Percentiles rank a stretch among this genome's conserved stretches.
Conservation (phyloP, 2,888 invertebrate species). For the Sarcophaga caerulescens region DNA sequence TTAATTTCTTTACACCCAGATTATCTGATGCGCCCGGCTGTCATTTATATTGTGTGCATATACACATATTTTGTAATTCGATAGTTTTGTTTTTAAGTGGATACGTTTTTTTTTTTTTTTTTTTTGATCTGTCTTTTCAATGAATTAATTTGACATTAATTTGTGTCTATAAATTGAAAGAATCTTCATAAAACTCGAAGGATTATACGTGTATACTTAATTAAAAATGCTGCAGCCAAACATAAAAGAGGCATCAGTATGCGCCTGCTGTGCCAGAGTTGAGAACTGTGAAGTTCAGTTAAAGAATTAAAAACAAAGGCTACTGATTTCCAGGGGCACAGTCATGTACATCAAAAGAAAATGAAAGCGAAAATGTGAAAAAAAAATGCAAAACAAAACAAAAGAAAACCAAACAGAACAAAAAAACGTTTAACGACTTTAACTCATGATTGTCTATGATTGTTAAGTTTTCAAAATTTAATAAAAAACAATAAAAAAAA, state of each 20-base stretch:
- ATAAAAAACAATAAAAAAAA: constrained; percentile 21
- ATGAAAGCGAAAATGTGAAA: background rate
- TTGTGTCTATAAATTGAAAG: constrained; percentile 55
- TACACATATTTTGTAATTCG: background rate
- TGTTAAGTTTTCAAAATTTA: constrained; percentile 45
- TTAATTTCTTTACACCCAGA: constrained; percentile 37
- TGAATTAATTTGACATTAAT: constrained; percentile 62
- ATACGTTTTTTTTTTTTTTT: too few species aligned
- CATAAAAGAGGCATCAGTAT: background rate
- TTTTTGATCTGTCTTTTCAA: constrained; percentile 10
- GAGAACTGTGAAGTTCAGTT: background rate
- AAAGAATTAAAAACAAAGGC: constrained; percentile 5
- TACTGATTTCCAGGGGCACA: constrained; percentile 22
- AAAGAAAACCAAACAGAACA: constrained; percentile 4
- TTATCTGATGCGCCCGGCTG: constrained; percentile 26
- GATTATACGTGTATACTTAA: constrained; percentile 56
- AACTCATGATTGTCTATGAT: constrained; percentile 55
- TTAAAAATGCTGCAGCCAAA: constrained; percentile 30
- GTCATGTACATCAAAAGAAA: background rate
- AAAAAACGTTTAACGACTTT: constrained; percentile 10
- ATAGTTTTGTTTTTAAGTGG: constrained; percentile 7
- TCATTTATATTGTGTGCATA: background rate
- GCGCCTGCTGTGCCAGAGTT: constrained; percentile 16
- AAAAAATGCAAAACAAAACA: background rate
- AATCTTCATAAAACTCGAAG: constrained; percentile 55